Evolutionary conservation across 2,113 vertebrate species (phyloP).

Genomic region (Dolichallabes microphthalmus): DNA sequence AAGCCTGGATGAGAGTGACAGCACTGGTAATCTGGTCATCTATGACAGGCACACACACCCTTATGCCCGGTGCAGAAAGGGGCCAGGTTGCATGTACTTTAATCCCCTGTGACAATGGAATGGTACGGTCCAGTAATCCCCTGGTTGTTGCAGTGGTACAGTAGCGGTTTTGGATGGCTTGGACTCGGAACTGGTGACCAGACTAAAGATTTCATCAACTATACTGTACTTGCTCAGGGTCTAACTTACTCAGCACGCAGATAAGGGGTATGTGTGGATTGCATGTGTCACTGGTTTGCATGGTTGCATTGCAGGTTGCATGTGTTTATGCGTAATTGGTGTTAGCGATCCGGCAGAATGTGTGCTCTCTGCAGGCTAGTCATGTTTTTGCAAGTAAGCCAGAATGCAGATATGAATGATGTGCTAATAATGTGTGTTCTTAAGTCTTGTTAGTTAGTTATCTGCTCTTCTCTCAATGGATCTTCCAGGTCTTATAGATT

Average conservation of each 20-base stretch:
- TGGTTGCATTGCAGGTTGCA: background rate
- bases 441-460: conserved; percentile 9
- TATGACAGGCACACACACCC: conserved; percentile 64
- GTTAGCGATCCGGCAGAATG: conserved; percentile 13
- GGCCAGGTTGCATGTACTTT: conserved; percentile 78
- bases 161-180: conserved; percentile 78
- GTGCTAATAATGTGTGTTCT: background rate
- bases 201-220: conserved; percentile 66
- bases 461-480: conserved; percentile 24
- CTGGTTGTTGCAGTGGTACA: conserved; percentile 84
- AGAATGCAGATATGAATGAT: background rate
- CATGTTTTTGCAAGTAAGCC: background rate
- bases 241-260: conserved; percentile 61
- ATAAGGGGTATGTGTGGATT: conserved; percentile 68
- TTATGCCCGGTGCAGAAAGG: conserved; percentile 66
- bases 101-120: conserved; percentile 80
- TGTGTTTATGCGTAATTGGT: conserved; percentile 32
- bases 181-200: conserved; percentile 62
- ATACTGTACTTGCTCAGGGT: conserved; percentile 71
- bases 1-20: conserved; percentile 67
- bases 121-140: conserved; percentile 88
- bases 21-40: conserved; percentile 73
- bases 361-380: conserved; percentile 5
- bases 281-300: background rate
- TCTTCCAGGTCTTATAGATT: conserved; percentile 38